Evolutionary conservation across 2,888 invertebrate genomes (phyloP).

Genomic region (Colostygia pectinataria): DNA sequence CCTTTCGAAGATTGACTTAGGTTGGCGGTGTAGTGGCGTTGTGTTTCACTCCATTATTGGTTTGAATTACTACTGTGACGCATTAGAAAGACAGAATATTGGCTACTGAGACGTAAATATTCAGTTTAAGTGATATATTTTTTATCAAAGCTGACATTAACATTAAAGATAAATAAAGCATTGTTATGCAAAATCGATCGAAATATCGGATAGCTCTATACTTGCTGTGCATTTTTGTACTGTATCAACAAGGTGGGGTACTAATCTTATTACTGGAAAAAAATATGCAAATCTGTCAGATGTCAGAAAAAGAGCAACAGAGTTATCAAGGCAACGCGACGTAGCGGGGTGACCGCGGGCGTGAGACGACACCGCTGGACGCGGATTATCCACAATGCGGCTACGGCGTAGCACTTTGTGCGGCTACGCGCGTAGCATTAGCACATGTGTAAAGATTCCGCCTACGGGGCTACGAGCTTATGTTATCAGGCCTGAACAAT

Average conservation of each 20-base stretch:
- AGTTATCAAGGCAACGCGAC: too few species aligned
- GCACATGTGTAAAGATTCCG: constrained; percentile 35
- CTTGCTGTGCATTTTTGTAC: not conserved
- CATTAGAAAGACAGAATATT: too few species aligned
- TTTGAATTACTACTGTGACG: constrained; percentile 14
- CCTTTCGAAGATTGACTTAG: constrained; percentile 67
- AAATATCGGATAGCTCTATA: not conserved
- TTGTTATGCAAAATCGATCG: too few species aligned
- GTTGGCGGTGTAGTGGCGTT: constrained; percentile 48
- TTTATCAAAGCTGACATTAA: too few species aligned
- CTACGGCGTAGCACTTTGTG: constrained; percentile 66
- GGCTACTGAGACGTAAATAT: too few species aligned
- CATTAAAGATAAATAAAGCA: too few species aligned
- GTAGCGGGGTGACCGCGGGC: constrained; percentile 52
- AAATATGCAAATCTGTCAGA: constrained; percentile 63
- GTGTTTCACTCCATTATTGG: constrained; percentile 43
- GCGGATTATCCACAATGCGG: constrained; percentile 72
- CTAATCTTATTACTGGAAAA: constrained; percentile 52
- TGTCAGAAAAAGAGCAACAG: constrained; percentile 73
- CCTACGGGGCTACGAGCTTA: constrained; percentile 31
- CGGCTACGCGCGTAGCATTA: constrained; percentile 65
- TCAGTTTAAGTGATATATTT: too few species aligned
- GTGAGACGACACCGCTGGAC: constrained; percentile 75
- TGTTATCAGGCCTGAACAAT: constrained; percentile 24
- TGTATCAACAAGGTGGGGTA: constrained; percentile 35